Base-by-base conservation (phyloP, 2,113 vertebrate species). In the Laterallus jamaicensis region DNA sequence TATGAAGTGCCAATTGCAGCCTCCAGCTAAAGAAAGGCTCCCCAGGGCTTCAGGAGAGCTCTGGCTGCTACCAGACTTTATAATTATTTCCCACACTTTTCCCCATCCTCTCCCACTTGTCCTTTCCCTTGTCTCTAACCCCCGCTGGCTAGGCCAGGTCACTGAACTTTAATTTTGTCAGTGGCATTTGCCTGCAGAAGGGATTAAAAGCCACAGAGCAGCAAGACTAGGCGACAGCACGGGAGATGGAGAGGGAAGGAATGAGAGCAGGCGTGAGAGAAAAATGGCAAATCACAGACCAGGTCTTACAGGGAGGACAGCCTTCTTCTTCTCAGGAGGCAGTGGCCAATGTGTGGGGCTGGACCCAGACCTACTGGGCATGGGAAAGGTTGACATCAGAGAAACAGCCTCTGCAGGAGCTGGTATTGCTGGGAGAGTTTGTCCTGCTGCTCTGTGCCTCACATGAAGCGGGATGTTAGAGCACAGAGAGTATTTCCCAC, bases 1-100 rank as follows among this genome's bases (percentile, higher is more conserved):
- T 97, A 95, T 93, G 94, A 98, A 89, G 96, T 98, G 97, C 96
- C 97, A 97, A 80, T 95, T 95, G 93, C 86, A 92, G 95, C 88
- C 97, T 98, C 94, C 95, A 93, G 93, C 66, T 74, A 92, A 91
- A 97, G 89, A 96, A 95, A 95, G 80, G 49, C 92, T 94, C 97
- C 98, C 97, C 92, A 83, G 97, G 97, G 97, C 91, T 92, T 78
- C 85, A 73, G 93, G 70, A 85, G 91, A 89, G 68, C 82, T 90
- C 88, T 85, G 86, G 82, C 93, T 93, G 73, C 70, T 93, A 95
- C 94, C 92, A 94, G 95, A 80, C 83, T 91, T 95, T 26, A 26
- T 94, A 93, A 96, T 97, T 94, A 76, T 92, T 96, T 97, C 96
- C 88, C 87, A 95, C 82, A 90, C 90, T 82, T 52, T 83, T 73